A percentile compares a stretch with the other conserved stretches of the same genome.
Conservation (phyloP, 2,888 invertebrate genomes). For the Cecidostiba fungosa region DNA sequence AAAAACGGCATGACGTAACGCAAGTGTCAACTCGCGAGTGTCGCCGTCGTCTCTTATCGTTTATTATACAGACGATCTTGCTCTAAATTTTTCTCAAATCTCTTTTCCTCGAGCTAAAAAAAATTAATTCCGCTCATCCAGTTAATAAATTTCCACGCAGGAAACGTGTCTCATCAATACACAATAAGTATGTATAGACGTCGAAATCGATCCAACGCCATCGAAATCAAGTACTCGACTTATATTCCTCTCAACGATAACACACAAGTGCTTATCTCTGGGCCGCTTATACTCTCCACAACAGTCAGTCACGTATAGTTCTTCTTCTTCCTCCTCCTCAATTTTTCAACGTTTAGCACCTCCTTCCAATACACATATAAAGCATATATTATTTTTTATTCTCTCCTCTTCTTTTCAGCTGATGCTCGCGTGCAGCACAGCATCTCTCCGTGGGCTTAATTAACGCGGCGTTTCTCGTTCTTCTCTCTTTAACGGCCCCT, state of each 20-base stretch:
- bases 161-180: not conserved
- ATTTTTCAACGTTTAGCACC: not conserved
- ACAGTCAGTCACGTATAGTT: no score
- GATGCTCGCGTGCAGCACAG: not conserved
- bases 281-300: no score
- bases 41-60: not conserved
- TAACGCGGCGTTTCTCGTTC: conserved; percentile 21
- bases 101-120: not conserved
- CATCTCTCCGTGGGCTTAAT: conserved; percentile 17
- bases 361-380: not conserved
- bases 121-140: no score
- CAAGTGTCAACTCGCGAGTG: not conserved
- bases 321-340: not conserved
- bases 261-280: no score
- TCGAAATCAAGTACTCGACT: not conserved
- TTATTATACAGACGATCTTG: not conserved
- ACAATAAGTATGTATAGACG: not conserved
- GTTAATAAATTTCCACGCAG: no score
- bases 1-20: not conserved
- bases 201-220: not conserved
- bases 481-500: conserved; percentile 28
- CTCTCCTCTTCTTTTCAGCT: not conserved
- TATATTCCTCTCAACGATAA: not conserved
- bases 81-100: not conserved
- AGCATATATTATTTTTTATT: not conserved